A percentile compares a stretch with the other conserved stretches of the same genome.
Evolutionary conservation across 2,888 invertebrate genomes (phyloP).

Genomic region (Scelioninae gen. 1): DNA sequence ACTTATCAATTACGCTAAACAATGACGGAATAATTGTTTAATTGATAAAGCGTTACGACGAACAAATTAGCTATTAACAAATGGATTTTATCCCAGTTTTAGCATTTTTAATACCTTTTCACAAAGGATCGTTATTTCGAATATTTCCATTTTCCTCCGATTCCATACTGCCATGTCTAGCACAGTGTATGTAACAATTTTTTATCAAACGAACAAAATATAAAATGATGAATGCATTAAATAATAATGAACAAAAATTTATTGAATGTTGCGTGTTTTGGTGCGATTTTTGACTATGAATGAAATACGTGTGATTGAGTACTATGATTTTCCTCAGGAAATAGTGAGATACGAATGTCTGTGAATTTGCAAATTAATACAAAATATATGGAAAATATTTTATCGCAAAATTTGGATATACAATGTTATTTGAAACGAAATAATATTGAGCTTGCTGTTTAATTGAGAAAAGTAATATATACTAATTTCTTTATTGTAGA

Average conservation of each 20-base stretch:
- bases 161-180: constrained; percentile 69
- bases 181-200: constrained; percentile 63
- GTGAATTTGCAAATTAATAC: constrained; percentile 43
- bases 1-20: constrained; percentile 4
- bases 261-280: constrained; percentile 50
- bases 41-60: constrained; percentile 40
- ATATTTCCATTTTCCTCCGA: constrained; percentile 63
- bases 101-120: constrained; percentile 69
- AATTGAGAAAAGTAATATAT: background rate
- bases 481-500: background rate
- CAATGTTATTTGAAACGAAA: constrained; percentile 19
- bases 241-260: constrained; percentile 22
- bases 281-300: constrained; percentile 42
- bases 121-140: constrained; percentile 58
- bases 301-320: constrained; percentile 28
- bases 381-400: constrained; percentile 53
- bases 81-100: constrained; percentile 55
- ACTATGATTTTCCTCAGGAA: constrained; percentile 40
- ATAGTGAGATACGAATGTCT: constrained; percentile 47
- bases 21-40: background rate
- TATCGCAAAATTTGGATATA: constrained; percentile 48
- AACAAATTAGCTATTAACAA: constrained; percentile 51
- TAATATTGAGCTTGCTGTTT: constrained; percentile 44
- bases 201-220: constrained; percentile 57
- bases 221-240: constrained; percentile 37